Percentiles rank a stretch among this genome's conserved stretches.
phyloP scores from a whole-genome alignment of 2,113 vertebrate species.

The Vulpes ferrilata region DNA sequence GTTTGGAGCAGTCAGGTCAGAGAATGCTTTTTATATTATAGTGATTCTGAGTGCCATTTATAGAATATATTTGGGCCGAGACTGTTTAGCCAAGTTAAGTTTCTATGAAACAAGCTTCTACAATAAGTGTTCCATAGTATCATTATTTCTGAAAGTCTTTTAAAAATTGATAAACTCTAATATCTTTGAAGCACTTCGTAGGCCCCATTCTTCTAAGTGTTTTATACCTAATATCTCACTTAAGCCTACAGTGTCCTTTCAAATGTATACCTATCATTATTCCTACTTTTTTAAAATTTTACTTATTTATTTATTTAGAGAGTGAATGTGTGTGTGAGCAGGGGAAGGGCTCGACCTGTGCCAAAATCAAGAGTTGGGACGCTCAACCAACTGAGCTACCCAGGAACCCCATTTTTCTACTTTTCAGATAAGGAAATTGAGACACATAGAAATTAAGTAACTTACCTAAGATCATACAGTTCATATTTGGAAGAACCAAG shows the following conservation, averaged over 20 bases:
- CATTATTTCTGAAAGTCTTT: background rate
- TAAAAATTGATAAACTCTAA: constrained; percentile 20
- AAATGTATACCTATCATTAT: background rate
- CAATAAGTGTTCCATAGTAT: background rate
- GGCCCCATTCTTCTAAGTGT: background rate
- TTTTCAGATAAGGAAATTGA: background rate
- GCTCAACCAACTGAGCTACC: background rate
- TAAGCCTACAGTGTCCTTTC: background rate
- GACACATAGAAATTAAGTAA: background rate
- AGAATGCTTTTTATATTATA: background rate
- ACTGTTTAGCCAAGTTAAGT: background rate
- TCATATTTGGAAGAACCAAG: background rate
- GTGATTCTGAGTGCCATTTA: background rate
- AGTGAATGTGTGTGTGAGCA: background rate
- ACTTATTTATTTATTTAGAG: background rate
- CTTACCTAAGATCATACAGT: background rate
- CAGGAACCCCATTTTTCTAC: background rate
- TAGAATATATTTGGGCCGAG: background rate
- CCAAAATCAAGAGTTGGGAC: background rate
- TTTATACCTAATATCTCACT: background rate
- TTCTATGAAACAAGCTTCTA: background rate
- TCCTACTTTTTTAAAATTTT: background rate
- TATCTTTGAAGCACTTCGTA: background rate
- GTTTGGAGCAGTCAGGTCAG: background rate
- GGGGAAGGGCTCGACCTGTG: background rate